Base-by-base conservation (phyloP, 2,113 vertebrate genomes). In the Chaetura pelagica region DNA sequence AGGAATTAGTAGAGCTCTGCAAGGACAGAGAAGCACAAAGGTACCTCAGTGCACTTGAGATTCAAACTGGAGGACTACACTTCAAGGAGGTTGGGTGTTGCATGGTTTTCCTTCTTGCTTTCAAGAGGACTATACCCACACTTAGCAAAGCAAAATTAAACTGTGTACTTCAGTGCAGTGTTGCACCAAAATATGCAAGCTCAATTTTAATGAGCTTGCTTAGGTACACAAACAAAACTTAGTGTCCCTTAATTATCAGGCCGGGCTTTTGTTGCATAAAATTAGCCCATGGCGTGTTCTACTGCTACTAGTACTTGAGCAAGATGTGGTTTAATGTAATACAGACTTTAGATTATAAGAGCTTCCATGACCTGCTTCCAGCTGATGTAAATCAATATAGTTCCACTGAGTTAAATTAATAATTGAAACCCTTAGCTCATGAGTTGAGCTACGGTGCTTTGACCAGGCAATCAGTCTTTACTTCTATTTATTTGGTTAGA, bases 401-500 rank as follows among this genome's bases (percentile, higher is more conserved):
- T 34, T 93, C 16, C 44, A 86, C 51, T 44, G 27, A 88, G 15
- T 17, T 59, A 91, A 81, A 81, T 68, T 84, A 84, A 55, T 66
- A 90, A 49, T 24, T 81, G 27, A 93, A 88, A 72, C 9, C 6
- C 69, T 64, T 67, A 55, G 22, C 55, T 90, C 24, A 66, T 63
- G 44, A 46, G 21, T 61, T 74, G 34, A 49, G 17, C 11, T 58
- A 73, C 44, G 71, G 67, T 63, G 24, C 55, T 91, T 74, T 92
- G 51, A 74, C 64, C 21, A 62, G 6, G 32, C 55, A 95, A 92
- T 83, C 63, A 90, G 68, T 81, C 85, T 81, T 93, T 74, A 77
- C 8, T 93, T 73, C 35, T 91, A 22, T 94, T 94, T 94, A 67
- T 97, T 95, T 94, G 51, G 26, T 73, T 94, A 87, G 63, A 92